Evolutionary conservation across 2,888 invertebrate genomes (phyloP), one percentile per base, ranked within the genome.

Genomic region (Phorcus lineatus): DNA sequence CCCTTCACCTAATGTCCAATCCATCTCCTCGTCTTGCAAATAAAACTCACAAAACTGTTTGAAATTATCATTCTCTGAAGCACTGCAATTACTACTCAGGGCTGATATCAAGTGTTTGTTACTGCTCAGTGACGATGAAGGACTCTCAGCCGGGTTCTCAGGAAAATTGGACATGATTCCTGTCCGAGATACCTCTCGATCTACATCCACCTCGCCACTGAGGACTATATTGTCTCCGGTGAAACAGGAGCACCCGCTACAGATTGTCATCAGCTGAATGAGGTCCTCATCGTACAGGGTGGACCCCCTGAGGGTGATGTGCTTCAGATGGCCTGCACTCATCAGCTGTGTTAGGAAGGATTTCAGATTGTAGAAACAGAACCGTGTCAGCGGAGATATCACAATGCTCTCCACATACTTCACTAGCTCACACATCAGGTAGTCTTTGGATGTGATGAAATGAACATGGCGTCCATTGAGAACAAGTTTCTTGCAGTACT

Each of bases 401-500:
- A 62, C 62, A 22, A 62, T 24, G 16, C 28, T 62, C 28, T 62
- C 62, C 11, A 28, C 28, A 40, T 70, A 40, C 40, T 70, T 70
- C n/a, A 70, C 19, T 9, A 70, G 31, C 36, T 70, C 70, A 28
- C 19, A 36, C 40, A 70, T 31, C 9, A 70, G 40, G 11, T 36
- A 28, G 19, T 31, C 70, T 7, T 70, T 36, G 28, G 70, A 70
- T 19, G 40, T 36, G 4, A 70, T 70, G 36, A 36, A 70, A 19
- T 40, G 31, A 17, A 70, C 40, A 40, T 70, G 36, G 13, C 70
- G 31, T 31, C 70, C 70, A 31, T 70, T 70, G 19, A 70, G 19
- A 17, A 70, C 70, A 17, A 70, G 40, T 40, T 70, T 70, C 40
- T 70, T 40, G 70, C 70, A 70, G 36, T 70, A 70, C 19, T 31